phyloP scores from a whole-genome alignment of 2,797 vertebrate genomes.

The Phyllotis vaccarum region DNA sequence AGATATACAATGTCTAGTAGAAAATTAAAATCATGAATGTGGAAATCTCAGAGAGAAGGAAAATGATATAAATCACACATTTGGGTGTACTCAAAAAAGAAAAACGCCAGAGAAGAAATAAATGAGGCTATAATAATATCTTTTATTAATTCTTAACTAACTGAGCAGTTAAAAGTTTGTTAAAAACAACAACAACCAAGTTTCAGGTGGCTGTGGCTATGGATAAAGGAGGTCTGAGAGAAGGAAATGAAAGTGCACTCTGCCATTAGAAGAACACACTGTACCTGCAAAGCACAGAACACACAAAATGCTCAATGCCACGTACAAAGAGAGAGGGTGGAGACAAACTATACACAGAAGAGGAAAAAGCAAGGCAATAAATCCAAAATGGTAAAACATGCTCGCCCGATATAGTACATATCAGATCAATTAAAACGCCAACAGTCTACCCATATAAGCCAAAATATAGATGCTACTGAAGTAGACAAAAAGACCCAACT shows the following conservation, averaged over 20 bases:
- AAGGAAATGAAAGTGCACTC: background rate
- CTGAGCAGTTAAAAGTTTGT: background rate
- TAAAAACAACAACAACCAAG: background rate
- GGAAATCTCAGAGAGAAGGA: background rate
- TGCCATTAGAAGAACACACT: background rate
- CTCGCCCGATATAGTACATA: background rate
- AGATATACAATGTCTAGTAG: conserved; percentile 95
- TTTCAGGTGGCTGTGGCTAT: background rate
- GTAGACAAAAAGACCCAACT: background rate
- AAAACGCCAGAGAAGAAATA: background rate
- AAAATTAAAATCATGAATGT: conserved; percentile 87
- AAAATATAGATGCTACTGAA: background rate
- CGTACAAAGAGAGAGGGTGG: background rate
- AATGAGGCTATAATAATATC: background rate
- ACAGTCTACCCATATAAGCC: background rate
- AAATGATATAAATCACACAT: background rate
- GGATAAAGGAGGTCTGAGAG: background rate
- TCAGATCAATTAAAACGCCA: background rate
- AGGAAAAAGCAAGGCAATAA: background rate
- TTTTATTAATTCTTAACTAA: background rate
- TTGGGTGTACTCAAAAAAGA: background rate
- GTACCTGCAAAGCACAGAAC: background rate
- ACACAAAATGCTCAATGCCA: background rate
- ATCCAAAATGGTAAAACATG: background rate
- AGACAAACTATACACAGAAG: background rate